A percentile compares a stretch with the other conserved stretches of the same genome.
Conservation (phyloP, 2,888 invertebrate genomes). For the Phrixothrix hirtus region DNA sequence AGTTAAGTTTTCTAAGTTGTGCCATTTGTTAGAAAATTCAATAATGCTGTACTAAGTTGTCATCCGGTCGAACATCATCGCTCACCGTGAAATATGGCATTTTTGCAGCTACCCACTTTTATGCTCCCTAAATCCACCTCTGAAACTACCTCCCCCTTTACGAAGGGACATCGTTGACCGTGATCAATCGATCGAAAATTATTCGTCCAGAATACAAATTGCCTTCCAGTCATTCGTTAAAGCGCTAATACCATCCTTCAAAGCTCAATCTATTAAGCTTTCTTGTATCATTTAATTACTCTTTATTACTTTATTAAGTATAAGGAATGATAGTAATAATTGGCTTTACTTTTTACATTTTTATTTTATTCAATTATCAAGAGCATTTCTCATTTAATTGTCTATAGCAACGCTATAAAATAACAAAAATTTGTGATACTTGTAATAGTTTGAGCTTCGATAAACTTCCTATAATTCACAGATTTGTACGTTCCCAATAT, state of each 20-base stretch:
- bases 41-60: constrained; percentile 57
- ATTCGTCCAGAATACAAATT: constrained; percentile 46
- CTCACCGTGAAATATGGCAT: constrained; percentile 55
- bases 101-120: constrained; percentile 34
- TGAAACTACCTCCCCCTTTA: constrained; percentile 27
- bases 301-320: constrained; percentile 23
- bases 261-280: constrained; percentile 44
- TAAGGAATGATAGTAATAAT: too few relatives aligned
- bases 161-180: constrained; percentile 42
- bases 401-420: too few relatives aligned
- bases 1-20: constrained; percentile 51
- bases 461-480: too few relatives aligned
- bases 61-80: constrained; percentile 55
- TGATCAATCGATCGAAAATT: constrained; percentile 45
- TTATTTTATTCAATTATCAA: too few relatives aligned
- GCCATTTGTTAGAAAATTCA: constrained; percentile 58
- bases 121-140: constrained; percentile 27
- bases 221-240: constrained; percentile 46
- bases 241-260: constrained; percentile 46
- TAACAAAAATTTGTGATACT: neutral
- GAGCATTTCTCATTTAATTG: too few relatives aligned
- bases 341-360: too few relatives aligned
- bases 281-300: constrained; percentile 42
- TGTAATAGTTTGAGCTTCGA: neutral
- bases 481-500: too few relatives aligned